Conservation (phyloP, 2,888 invertebrate species). For the Elmis aenea region DNA sequence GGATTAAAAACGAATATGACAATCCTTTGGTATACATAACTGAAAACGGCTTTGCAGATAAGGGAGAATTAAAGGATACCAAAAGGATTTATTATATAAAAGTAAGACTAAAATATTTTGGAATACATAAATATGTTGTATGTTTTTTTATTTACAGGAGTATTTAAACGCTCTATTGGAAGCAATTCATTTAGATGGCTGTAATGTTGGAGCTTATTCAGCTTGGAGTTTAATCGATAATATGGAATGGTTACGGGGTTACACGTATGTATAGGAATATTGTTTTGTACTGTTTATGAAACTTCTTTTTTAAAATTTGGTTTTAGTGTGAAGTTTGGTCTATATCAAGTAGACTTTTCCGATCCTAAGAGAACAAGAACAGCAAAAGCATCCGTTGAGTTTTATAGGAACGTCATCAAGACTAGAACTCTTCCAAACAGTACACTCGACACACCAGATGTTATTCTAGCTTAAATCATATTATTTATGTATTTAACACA, state of each 20-base stretch:
- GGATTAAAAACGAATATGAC: constrained; percentile 41
- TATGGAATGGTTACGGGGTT: constrained; percentile 75
- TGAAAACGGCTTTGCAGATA: constrained; percentile 57
- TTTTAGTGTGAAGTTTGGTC: constrained; percentile 62
- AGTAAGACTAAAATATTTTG: constrained; percentile 20
- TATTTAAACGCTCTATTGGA: constrained; percentile 48
- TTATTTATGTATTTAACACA: background rate
- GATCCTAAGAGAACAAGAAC: constrained; percentile 55
- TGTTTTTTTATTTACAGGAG: constrained; percentile 27
- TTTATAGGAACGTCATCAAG: constrained; percentile 52
- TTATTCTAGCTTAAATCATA: background rate
- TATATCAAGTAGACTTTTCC: constrained; percentile 63
- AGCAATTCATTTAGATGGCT: constrained; percentile 53
- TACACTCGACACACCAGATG: constrained; percentile 2
- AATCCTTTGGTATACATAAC: constrained; percentile 56
- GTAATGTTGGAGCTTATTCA: constrained; percentile 61
- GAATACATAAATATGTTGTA: background rate
- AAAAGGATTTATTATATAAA: constrained; percentile 45
- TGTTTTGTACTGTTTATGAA: background rate
- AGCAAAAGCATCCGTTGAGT: constrained; percentile 57
- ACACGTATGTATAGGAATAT: constrained; percentile 57
- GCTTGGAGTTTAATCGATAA: constrained; percentile 79
- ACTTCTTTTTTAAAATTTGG: constrained; percentile 12
- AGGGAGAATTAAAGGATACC: constrained; percentile 48
- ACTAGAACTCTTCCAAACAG: constrained; percentile 27